Evolutionary conservation across 1,140 invertebrate genomes (phyloP).

Genomic region (Ceratosolen solmsi): DNA sequence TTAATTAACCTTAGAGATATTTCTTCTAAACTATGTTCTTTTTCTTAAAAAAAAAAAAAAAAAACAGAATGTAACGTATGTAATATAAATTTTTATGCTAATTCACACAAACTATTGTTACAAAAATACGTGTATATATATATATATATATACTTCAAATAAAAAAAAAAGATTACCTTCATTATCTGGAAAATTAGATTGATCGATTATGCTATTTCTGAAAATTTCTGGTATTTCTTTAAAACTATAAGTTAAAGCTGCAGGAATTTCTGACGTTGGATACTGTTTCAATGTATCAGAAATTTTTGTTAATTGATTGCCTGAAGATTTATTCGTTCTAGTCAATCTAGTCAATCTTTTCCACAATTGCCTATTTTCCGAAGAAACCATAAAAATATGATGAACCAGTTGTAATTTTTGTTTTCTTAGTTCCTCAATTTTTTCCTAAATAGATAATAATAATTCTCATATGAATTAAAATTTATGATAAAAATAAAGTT

Average conservation of each 20-base stretch:
- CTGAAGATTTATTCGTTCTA: conserved; percentile 74
- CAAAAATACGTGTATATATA: too few species aligned
- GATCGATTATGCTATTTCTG: conserved; percentile 49
- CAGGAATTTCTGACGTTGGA: conserved; percentile 56
- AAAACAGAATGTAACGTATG: too few species aligned
- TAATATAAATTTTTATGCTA: too few species aligned
- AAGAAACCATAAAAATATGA: conserved; percentile 84
- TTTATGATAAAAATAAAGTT: not conserved
- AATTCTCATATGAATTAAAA: conserved; percentile 2
- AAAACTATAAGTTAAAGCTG: conserved; percentile 62
- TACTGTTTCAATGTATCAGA: conserved; percentile 73
- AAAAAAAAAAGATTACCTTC: conserved; percentile 64
- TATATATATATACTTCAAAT: conserved; percentile 69
- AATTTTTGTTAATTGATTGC: conserved; percentile 73
- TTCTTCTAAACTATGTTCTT: conserved; percentile 82
- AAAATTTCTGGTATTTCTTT: conserved; percentile 52
- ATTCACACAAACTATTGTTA: too few species aligned
- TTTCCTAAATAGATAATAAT: conserved; percentile 69
- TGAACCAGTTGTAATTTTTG: conserved; percentile 83
- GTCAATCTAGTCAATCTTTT: conserved; percentile 79
- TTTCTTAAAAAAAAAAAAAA: conserved; percentile 60
- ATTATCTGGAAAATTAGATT: conserved; percentile 62
- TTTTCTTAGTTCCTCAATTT: conserved; percentile 79
- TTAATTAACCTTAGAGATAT: conserved; percentile 82
- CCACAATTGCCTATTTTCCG: conserved; percentile 86